Conservation (phyloP, 2,888 invertebrate genomes). For the Gonocerus acuteangulatus region DNA sequence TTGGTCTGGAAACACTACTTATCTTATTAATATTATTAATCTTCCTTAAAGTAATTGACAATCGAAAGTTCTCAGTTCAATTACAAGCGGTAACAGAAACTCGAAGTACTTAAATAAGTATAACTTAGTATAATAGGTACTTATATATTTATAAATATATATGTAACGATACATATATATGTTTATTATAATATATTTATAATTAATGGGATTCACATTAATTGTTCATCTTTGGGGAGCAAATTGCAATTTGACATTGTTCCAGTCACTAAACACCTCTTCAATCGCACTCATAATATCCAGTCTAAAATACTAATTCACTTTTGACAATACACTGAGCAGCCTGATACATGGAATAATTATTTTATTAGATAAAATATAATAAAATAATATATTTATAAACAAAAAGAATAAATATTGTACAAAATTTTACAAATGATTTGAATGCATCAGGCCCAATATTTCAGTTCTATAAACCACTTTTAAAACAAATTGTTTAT, state of each 20-base stretch:
- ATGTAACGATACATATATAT: conserved; percentile 30
- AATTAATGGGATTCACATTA: conserved; percentile 28
- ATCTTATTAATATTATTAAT: conserved; percentile 17
- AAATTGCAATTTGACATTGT: conserved; percentile 30
- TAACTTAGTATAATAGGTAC: conserved; percentile 32
- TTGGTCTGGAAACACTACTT: conserved; percentile 22
- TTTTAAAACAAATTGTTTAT: conserved; percentile 23
- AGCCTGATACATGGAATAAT: conserved; percentile 29
- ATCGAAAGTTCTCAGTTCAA: conserved; percentile 36
- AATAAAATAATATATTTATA: conserved; percentile 14
- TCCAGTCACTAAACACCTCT: conserved; percentile 26
- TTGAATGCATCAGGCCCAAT: conserved; percentile 10
- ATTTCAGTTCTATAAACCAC: conserved; percentile 10
- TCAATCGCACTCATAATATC: background rate
- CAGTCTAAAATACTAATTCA: background rate
- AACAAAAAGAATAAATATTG: conserved; percentile 9
- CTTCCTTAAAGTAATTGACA: conserved; percentile 33
- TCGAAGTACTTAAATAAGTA: conserved; percentile 26
- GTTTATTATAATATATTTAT: conserved; percentile 28
- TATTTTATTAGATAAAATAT: conserved; percentile 6
- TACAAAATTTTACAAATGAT: conserved; percentile 13
- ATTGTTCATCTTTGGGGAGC: conserved; percentile 31
- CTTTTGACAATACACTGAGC: conserved; percentile 18
- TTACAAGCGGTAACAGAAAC: conserved; percentile 34
- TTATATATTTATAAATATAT: conserved; percentile 28